Percentiles rank a stretch among this genome's conserved stretches.
Evolutionary conservation across 1,140 invertebrate species (phyloP).

Genomic region (Marisa cornuarietis): DNA sequence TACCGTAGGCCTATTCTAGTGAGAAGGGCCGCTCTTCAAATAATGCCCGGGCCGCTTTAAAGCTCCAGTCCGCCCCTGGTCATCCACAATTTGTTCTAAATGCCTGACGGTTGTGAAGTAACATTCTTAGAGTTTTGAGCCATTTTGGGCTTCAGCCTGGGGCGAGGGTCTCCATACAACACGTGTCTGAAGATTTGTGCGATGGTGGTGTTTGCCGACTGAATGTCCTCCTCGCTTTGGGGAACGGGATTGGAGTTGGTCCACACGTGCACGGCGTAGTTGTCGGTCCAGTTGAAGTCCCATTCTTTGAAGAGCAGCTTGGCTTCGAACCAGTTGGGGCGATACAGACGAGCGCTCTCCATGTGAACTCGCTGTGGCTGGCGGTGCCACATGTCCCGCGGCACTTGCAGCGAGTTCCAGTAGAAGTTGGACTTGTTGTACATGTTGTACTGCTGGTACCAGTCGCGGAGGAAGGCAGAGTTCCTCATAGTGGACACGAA

Average conservation of each 20-base stretch:
- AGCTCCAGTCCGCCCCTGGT: too few species aligned
- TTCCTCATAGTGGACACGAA: constrained; percentile 27
- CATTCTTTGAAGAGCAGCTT: constrained; percentile 28
- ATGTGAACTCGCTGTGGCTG: constrained; percentile 27
- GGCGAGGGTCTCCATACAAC: constrained; percentile 25
- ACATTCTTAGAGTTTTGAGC: too few species aligned
- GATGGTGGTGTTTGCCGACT: constrained; percentile 30
- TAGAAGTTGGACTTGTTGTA: constrained; percentile 31
- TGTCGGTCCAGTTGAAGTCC: constrained; percentile 34
- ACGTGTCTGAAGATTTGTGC: constrained; percentile 32
- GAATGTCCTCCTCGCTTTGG: constrained; percentile 19
- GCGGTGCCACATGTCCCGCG: constrained; percentile 33
- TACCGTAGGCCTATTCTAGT: too few species aligned
- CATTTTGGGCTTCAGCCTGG: neutral
- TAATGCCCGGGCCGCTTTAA: too few species aligned
- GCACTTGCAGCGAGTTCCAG: constrained; percentile 34
- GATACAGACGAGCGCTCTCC: constrained; percentile 30
- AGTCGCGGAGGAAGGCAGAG: constrained; percentile 31
- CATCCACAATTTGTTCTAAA: too few species aligned
- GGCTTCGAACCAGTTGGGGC: constrained; percentile 37
- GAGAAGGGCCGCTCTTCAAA: too few species aligned
- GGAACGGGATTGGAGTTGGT: constrained; percentile 35
- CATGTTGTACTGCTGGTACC: constrained; percentile 29
- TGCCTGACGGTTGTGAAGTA: too few species aligned
- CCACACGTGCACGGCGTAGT: constrained; percentile 36